These are phyloP conservation scores for Heliconius hermathena DNA, from an alignment of 1,140 invertebrate species.

Conservation along the genomic window DNA sequence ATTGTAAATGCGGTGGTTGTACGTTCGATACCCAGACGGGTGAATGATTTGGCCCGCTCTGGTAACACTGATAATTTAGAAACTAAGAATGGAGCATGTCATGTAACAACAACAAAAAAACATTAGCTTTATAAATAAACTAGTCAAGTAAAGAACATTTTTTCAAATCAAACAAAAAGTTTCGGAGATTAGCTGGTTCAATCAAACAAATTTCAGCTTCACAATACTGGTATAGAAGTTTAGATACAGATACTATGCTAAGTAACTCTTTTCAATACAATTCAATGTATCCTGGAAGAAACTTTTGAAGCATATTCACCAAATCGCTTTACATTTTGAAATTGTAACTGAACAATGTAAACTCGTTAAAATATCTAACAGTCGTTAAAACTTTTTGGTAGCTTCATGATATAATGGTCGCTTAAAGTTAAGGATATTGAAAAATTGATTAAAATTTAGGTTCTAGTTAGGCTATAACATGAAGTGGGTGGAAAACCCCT, in stretches of 20 bases:
- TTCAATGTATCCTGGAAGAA: neutral
- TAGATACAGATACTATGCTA: neutral
- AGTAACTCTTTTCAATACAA: neutral
- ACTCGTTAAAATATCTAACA: constrained; percentile 11
- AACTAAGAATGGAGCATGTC: too few relatives aligned
- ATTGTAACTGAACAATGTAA: constrained; percentile 6
- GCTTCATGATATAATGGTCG: neutral
- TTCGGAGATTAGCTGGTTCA: neutral
- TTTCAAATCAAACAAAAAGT: too few relatives aligned
- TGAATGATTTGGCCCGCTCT: too few relatives aligned
- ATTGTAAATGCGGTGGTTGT: too few relatives aligned
- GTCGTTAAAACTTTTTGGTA: constrained; percentile 6
- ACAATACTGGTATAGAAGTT: neutral
- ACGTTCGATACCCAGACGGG: too few relatives aligned
- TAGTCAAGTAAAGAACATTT: too few relatives aligned
- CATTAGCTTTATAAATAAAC: too few relatives aligned
- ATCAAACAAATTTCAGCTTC: neutral
- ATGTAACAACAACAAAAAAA: too few relatives aligned
- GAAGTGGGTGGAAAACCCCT: neutral
- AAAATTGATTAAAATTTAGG: neutral
- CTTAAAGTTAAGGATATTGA: neutral
- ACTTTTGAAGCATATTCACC: neutral
- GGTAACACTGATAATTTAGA: too few relatives aligned
- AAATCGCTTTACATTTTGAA: neutral
- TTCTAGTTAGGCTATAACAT: neutral